Conservation (phyloP, 2,888 invertebrate species). For the Aleiodes testaceus region DNA sequence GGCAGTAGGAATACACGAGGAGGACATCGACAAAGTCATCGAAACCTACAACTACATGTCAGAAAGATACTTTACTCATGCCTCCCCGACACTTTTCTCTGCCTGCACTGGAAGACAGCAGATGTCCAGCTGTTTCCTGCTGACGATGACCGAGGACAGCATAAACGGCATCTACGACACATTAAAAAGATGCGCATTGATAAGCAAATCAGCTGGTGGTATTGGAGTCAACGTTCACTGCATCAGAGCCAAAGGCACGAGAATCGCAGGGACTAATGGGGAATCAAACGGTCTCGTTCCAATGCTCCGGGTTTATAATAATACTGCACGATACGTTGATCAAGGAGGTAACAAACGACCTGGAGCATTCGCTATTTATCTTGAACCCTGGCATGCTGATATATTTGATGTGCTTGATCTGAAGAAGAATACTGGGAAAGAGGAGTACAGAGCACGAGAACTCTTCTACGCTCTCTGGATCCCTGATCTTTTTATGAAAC, state of each 20-base stretch:
- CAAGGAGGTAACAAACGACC: constrained; percentile 98
- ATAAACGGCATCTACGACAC: constrained; percentile 97
- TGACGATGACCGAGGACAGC: constrained; percentile 95
- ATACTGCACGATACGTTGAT: constrained; percentile 96
- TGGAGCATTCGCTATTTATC: constrained; percentile 97
- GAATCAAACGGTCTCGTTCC: constrained; percentile 96
- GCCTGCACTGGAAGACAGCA: constrained; percentile 94
- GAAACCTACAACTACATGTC: constrained; percentile 97
- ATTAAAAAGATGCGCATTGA: constrained; percentile 92
- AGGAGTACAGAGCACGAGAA: constrained; percentile 94
- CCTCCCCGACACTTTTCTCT: constrained; percentile 97
- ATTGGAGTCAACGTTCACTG: constrained; percentile 97
- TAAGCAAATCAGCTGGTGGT: constrained; percentile 98
- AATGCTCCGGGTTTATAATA: constrained; percentile 95
- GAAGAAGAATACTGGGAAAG: constrained; percentile 91
- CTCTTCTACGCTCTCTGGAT: constrained; percentile 98
- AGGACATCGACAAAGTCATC: constrained; percentile 93
- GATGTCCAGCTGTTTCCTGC: constrained; percentile 93
- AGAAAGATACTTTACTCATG: constrained; percentile 97
- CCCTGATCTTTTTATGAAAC: constrained; percentile 97
- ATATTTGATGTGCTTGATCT: constrained; percentile 95
- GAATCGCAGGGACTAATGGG: constrained; percentile 95
- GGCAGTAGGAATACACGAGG: constrained; percentile 96
- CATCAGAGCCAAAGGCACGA: constrained; percentile 92
- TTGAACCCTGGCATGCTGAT: constrained; percentile 99